Evolutionary conservation across 2,113 vertebrate genomes (phyloP).

Genomic region (Pardalotus punctatus): DNA sequence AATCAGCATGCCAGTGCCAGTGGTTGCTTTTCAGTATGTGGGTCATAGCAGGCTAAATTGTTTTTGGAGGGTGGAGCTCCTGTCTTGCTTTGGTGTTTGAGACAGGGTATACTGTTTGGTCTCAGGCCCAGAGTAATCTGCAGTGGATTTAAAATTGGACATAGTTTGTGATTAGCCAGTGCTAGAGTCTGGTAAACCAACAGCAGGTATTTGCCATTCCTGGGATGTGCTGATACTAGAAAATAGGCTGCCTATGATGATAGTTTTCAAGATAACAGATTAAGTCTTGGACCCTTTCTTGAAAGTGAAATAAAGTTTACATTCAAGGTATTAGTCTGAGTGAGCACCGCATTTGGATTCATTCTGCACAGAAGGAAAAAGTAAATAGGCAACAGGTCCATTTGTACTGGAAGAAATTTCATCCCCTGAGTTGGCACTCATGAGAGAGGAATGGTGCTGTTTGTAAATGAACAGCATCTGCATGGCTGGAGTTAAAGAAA

Average conservation of each 20-base stretch:
- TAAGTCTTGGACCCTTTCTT: not conserved
- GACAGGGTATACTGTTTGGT: not conserved
- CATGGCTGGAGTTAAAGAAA: not conserved
- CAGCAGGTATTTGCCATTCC: not conserved
- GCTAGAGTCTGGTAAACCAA: not conserved
- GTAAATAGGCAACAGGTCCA: not conserved
- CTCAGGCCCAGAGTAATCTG: not conserved
- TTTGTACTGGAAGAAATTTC: not conserved
- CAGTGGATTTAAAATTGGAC: not conserved
- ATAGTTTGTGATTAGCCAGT: not conserved
- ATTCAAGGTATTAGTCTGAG: not conserved
- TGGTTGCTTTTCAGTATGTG: not conserved
- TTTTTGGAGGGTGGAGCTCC: not conserved
- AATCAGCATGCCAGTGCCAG: not conserved
- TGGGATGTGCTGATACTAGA: not conserved
- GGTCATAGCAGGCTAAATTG: not conserved
- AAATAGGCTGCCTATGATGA: not conserved
- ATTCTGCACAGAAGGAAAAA: not conserved
- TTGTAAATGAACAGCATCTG: not conserved
- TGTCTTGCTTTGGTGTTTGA: not conserved
- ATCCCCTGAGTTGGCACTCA: rapidly evolving
- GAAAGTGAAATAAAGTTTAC: not conserved
- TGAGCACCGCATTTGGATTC: not conserved
- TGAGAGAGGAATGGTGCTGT: not conserved
- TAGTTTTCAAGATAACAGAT: not conserved